Base-by-base conservation (phyloP, 2,888 invertebrate genomes). In the Nomada fucata region DNA sequence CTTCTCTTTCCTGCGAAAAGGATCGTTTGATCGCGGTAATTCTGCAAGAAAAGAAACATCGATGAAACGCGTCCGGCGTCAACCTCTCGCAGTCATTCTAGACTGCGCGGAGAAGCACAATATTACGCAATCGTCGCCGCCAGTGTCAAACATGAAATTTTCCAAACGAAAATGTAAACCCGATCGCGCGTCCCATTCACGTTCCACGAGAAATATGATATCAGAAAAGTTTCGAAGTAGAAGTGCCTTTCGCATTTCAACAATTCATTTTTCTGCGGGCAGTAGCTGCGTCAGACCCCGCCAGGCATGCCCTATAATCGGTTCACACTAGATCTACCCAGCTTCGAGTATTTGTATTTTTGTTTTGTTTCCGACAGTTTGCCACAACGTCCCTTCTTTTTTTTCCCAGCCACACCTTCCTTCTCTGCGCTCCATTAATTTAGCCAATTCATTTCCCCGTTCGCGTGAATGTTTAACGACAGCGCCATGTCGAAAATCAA, bases 291-390 rank as follows among this genome's bases (percentile, higher is more conserved):
- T 36, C 0, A 36, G 36, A 7, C 36, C 36, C 36, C 36, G 36
- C 36, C 36, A 36, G 36, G 36, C 36, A 36, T 86, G 85, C 82
- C 82, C 36, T 80, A 23, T 59, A 23, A 78, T 70, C 13, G 23
- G 36, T 20, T 78, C 47, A 15, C 47, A 61, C 23, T 18, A 53
- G 26, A 64, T 20, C 13, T 0, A 50, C 18, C 5, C 7, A 53
- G 44, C 63, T 44, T 57, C 18, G 42, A 36, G 26, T 59, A 65
- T 60, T 74, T 52, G 42, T 67, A 74, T 61, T 44, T 59, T 60
- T 53, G 52, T 60, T 60, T 23, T 23, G 18, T 20, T 29, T 26
- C 3, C 9, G 11, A 15, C 20, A 42, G 67, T 52, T 74, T 67
- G 9, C 15, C 10, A 36, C 13, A 23, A 29, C 47, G 69, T 15